Percentiles rank a stretch among this genome's conserved stretches.
phyloP scores from a whole-genome alignment of 2,797 vertebrate genomes.

The Melanotaenia boesemani region DNA sequence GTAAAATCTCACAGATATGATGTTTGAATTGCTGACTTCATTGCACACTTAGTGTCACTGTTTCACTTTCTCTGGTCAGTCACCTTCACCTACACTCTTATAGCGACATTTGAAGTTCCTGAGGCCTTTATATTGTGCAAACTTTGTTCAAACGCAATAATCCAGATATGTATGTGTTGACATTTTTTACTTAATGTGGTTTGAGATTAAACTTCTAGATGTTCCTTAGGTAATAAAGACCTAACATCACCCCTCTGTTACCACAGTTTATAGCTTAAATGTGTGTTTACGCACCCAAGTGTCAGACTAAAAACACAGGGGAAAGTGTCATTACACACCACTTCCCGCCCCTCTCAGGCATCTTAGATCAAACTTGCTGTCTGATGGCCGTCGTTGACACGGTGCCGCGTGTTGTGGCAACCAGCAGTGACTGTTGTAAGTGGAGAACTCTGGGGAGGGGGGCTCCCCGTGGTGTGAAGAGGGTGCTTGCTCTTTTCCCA shows the following conservation, averaged over 20 bases:
- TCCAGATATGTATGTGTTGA: not conserved
- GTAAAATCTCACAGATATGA: no score
- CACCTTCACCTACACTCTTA: no score
- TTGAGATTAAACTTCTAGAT: not conserved
- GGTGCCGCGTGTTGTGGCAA: conserved; percentile 70
- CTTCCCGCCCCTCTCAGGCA: conserved; percentile 34
- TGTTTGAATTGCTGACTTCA: no score
- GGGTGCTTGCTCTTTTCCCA: conserved; percentile 47
- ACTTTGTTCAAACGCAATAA: not conserved
- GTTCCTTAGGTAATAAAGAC: conserved; percentile 30
- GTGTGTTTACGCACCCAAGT: conserved; percentile 37
- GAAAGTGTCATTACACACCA: conserved; percentile 58
- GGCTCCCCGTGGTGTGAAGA: conserved; percentile 55
- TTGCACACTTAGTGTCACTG: no score
- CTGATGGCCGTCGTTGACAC: conserved; percentile 71
- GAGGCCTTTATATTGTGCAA: not conserved
- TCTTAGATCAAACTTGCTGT: conserved; percentile 63
- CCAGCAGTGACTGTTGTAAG: conserved; percentile 54
- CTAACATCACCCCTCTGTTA: conserved; percentile 5
- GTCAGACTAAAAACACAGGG: conserved; percentile 39
- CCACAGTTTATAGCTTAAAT: conserved; percentile 44
- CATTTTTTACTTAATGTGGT: not conserved
- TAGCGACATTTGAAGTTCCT: not conserved
- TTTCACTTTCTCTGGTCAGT: no score
- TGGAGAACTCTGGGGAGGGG: not conserved